Evolutionary conservation across 2,797 vertebrate genomes (phyloP).

Genomic region (Danio tinwini): DNA sequence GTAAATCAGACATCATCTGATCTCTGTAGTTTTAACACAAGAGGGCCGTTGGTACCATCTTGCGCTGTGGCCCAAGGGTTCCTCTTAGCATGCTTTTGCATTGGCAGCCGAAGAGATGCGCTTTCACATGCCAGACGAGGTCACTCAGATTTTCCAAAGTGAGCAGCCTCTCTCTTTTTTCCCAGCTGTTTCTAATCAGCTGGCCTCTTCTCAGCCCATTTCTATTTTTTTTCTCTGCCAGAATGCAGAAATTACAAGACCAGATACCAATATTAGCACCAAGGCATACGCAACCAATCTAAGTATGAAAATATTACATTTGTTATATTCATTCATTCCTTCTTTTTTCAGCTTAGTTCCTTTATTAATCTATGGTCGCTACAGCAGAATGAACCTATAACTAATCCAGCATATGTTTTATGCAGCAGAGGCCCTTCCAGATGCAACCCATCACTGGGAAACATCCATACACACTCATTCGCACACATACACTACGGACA

Average conservation of each 20-base stretch:
- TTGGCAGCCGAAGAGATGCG: constrained; percentile 77
- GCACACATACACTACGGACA: too few species aligned
- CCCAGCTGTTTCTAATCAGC: constrained; percentile 85
- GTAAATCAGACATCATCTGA: constrained; percentile 17
- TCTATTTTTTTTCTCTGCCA: not conserved
- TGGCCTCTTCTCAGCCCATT: constrained; percentile 70
- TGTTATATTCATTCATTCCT: too few species aligned
- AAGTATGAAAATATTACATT: not conserved
- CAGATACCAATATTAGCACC: not conserved
- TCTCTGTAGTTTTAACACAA: constrained; percentile 16
- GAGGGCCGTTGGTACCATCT: constrained; percentile 67
- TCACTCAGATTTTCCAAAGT: constrained; percentile 80
- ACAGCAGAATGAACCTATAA: too few species aligned
- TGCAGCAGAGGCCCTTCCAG: too few species aligned
- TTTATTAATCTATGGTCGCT: too few species aligned
- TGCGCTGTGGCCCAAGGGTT: constrained; percentile 73
- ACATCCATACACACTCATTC: too few species aligned
- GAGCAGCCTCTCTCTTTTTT: constrained; percentile 77
- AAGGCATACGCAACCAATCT: not conserved
- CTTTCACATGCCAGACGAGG: constrained; percentile 72
- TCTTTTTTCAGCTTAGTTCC: too few species aligned
- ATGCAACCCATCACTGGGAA: too few species aligned
- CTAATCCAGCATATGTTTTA: too few species aligned
- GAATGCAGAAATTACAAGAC: not conserved
- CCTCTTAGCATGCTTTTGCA: constrained; percentile 68